Evolutionary conservation across 2,113 vertebrate genomes (phyloP).

Genomic region (Lanius ludovicianus): DNA sequence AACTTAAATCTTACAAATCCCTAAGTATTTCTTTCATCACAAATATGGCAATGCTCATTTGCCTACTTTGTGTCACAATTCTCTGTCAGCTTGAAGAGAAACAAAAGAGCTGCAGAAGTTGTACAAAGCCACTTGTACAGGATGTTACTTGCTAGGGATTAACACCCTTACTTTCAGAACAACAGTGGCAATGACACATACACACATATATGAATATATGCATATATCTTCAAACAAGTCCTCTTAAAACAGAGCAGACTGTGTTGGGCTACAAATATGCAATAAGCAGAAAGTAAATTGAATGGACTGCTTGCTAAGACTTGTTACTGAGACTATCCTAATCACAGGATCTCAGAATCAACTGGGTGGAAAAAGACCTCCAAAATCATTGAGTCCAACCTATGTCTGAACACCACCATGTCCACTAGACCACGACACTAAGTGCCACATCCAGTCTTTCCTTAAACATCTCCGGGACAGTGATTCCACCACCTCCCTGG

Average conservation of each 20-base stretch:
- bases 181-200: background rate
- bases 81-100: background rate
- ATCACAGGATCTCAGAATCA: background rate
- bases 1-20: slow-evolving; percentile 9
- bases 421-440: background rate
- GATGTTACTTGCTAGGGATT: background rate
- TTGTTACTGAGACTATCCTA: background rate
- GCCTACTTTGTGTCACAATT: background rate
- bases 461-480: background rate
- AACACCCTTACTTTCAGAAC: background rate
- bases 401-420: background rate
- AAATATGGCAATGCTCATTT: background rate
- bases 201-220: background rate
- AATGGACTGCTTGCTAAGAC: background rate
- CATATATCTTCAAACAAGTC: background rate
- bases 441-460: too few species aligned
- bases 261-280: background rate
- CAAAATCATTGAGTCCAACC: background rate
- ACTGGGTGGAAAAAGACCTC: background rate
- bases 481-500: background rate
- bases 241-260: background rate
- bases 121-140: background rate
- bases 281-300: background rate
- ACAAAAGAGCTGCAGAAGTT: background rate
- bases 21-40: background rate